Base-by-base conservation (phyloP, 2,113 vertebrate genomes). In the Sphaerodactylus townsendi region DNA sequence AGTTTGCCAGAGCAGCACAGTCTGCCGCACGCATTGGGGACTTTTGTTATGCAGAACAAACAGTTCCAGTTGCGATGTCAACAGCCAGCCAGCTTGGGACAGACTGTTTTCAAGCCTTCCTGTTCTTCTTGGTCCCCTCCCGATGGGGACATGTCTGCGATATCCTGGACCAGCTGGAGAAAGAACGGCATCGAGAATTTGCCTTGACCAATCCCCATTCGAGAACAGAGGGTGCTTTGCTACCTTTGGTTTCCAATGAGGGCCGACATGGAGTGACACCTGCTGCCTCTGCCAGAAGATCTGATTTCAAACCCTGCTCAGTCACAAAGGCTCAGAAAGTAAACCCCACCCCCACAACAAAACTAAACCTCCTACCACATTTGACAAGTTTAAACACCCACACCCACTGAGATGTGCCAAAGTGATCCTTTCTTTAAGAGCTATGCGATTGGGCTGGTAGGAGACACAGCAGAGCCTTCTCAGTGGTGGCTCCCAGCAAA, bases 1-100 rank as follows among this genome's bases (percentile, higher is more conserved):
- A 13, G 39, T 71, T 37, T 66, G 48, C 33, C 30, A 50, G 53
- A 48, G 14, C 39, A 62, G 44, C 10, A 33, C 11, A 10, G 48
- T n/a, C 73, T 6, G 44, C 25, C 35, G 33, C n/a, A 66, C 56
- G 19, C n/a, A 46, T n/a, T 72, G 25, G 25, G 33, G 77, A 79
- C 41, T 30, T 46, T 77, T 25, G 50, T 30, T 33, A 72, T 10
- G 69, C 13, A 48, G 69, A 78, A 85, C 84, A 79, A n/a, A 65
- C 56, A 53, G 77, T 66, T 62, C 68, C 30, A 15, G 7, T 21
- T 37, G 41, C 1, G 23, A 44, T 21, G 53, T 23, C n/a, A 71
- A 68, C n/a, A 53, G 30, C 69, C 44, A 70, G 72, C 28, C 13
- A 44, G 41, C 4, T 11, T 30, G 25, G 2, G 30, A 28, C 1